Percentiles rank a stretch among this genome's conserved stretches.
Conservation (phyloP, 2,888 invertebrate genomes). For the Drosophila anomalata region DNA sequence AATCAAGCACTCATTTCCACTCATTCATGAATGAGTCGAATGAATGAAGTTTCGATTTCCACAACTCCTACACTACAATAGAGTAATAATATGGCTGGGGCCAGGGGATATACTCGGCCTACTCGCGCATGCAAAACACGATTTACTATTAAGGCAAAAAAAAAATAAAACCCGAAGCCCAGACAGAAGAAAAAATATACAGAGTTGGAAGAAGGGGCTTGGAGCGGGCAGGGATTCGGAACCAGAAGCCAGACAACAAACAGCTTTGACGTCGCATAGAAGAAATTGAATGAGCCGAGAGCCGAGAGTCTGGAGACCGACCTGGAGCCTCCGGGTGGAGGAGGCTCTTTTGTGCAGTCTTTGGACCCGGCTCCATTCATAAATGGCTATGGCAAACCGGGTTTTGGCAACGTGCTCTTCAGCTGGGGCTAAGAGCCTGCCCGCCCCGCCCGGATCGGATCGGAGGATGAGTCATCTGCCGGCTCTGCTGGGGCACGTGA, state of each 20-base stretch:
- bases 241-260: slow-evolving; percentile 44
- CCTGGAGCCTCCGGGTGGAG: slow-evolving; percentile 20
- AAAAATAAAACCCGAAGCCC: slow-evolving; percentile 58
- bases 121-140: slow-evolving; percentile 79
- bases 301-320: slow-evolving; percentile 8
- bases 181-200: slow-evolving; percentile 5
- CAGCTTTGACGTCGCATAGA: slow-evolving; percentile 56
- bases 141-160: slow-evolving; percentile 76
- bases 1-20: slow-evolving; percentile 41
- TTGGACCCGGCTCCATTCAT: slow-evolving; percentile 67
- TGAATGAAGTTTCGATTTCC: slow-evolving; percentile 57
- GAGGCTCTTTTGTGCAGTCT: slow-evolving; percentile 30
- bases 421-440: neutral
- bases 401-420: slow-evolving; percentile 38
- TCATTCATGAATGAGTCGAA: slow-evolving; percentile 54
- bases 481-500: slow-evolving; percentile 60
- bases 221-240: slow-evolving; percentile 13
- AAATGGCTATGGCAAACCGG: slow-evolving; percentile 58
- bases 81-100: neutral
- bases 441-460: slow-evolving; percentile 1
- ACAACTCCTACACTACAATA: slow-evolving; percentile 46
- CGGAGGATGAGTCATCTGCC: slow-evolving; percentile 57
- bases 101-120: slow-evolving; percentile 50
- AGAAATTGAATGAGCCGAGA: slow-evolving; percentile 55
- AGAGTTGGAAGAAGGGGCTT: neutral